These are phyloP conservation scores for Arctia plantaginis DNA, from an alignment of 2,888 invertebrate genomes.

Conservation along the genomic window DNA sequence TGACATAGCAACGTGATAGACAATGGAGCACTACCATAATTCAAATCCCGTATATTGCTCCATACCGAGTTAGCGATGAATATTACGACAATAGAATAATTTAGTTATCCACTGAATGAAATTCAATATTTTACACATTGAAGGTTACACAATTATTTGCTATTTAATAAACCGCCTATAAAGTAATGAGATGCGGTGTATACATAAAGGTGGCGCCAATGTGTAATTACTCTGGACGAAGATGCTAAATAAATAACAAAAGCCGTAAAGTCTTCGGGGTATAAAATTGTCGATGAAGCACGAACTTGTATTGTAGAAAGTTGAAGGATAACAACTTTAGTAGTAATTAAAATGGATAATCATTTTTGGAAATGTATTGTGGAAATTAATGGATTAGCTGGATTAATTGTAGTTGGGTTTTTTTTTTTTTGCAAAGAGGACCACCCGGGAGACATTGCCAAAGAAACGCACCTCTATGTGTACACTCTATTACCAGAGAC, in stretches of 20 bases:
- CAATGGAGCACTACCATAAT: constrained; percentile 75
- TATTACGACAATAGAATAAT: constrained; percentile 70
- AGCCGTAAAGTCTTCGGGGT: constrained; percentile 56
- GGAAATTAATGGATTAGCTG: constrained; percentile 48
- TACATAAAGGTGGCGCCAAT: constrained; percentile 66
- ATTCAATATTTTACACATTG: constrained; percentile 54
- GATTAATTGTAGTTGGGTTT: constrained; percentile 56
- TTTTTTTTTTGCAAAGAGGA: constrained; percentile 59
- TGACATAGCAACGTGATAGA: constrained; percentile 76
- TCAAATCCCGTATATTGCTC: constrained; percentile 60
- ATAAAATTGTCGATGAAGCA: constrained; percentile 66
- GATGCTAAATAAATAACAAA: constrained; percentile 65
- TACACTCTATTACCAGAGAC: constrained; percentile 64
- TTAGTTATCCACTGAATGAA: constrained; percentile 63
- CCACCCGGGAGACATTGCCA: constrained; percentile 72
- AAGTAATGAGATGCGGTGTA: constrained; percentile 47
- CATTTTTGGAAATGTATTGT: constrained; percentile 43
- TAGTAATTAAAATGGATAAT: constrained; percentile 59
- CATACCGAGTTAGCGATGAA: constrained; percentile 63
- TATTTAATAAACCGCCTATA: constrained; percentile 46
- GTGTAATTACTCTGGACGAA: constrained; percentile 61
- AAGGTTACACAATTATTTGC: constrained; percentile 59
- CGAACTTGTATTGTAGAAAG: constrained; percentile 57
- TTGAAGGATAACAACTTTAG: constrained; percentile 59
- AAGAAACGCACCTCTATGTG: constrained; percentile 50